Conservation (phyloP, 2,113 vertebrate species). For the Eulemur macaco region DNA sequence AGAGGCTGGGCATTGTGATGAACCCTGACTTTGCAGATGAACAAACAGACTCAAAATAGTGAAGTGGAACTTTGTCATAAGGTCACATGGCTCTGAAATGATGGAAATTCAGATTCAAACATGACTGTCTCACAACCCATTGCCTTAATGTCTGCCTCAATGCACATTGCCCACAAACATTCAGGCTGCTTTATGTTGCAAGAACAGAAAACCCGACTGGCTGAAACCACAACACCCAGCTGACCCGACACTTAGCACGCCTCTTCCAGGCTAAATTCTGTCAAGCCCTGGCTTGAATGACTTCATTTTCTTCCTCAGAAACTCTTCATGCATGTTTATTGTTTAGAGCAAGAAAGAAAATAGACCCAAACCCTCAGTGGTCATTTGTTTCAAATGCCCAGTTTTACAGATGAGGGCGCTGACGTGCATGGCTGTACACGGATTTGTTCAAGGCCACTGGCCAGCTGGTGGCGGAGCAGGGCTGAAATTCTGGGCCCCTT, state of each 20-base stretch:
- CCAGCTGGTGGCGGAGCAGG: neutral
- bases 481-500: neutral
- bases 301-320: neutral
- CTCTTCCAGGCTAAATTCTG: neutral
- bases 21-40: neutral
- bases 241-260: neutral
- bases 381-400: neutral
- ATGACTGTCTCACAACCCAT: neutral
- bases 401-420: neutral
- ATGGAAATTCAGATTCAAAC: neutral
- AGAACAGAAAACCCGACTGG: neutral
- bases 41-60: neutral
- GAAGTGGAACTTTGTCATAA: neutral
- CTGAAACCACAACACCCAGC: neutral
- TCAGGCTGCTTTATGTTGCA: neutral
- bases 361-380: neutral
- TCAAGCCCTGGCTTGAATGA: neutral
- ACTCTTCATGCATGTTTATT: neutral
- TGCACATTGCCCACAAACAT: neutral
- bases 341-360: neutral
- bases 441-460: neutral
- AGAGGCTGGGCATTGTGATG: no score
- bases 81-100: neutral
- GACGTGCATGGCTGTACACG: neutral
- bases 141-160: neutral